These are phyloP conservation scores for Clytia hemisphaerica DNA, from an alignment of 30 jellyfish, hydroid and myxozoan species.

Conservation along the genomic window DNA sequence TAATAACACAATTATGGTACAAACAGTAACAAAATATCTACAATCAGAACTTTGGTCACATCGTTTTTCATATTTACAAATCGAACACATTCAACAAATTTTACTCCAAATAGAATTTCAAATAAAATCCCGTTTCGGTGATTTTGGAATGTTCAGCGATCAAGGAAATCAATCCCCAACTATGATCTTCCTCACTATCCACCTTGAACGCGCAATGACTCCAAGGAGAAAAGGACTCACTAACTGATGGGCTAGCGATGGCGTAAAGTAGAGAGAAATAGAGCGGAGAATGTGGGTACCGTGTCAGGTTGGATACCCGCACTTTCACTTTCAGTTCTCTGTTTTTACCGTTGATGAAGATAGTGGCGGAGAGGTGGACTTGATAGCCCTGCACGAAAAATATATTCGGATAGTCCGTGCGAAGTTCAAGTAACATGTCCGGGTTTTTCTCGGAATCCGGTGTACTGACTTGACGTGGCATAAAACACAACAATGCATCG, in stretches of 20 bases:
- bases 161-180: slow-evolving; percentile 16
- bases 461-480: not conserved
- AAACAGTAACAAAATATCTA: no score
- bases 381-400: slow-evolving; percentile 36
- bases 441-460: not conserved
- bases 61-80: no score
- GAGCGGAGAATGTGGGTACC: slow-evolving; percentile 14
- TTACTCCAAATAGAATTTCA: slow-evolving; percentile 26
- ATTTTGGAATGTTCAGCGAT: slow-evolving; percentile 33
- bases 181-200: not conserved
- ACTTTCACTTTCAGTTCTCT: slow-evolving; percentile 5
- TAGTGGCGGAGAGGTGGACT: slow-evolving; percentile 14
- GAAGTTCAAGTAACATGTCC: not conserved
- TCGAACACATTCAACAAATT: no score
- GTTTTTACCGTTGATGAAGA: not conserved
- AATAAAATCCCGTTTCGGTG: slow-evolving; percentile 26
- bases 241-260: slow-evolving; percentile 33
- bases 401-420: not conserved
- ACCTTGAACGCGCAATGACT: slow-evolving; percentile 27
- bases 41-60: no score
- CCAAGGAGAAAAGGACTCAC: slow-evolving; percentile 37
- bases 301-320: slow-evolving; percentile 9
- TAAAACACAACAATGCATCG: slow-evolving; percentile 17
- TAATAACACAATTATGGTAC: no score
- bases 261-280: slow-evolving; percentile 15